Evolutionary conservation across 2,113 vertebrate species (phyloP).

Genomic region (Motacilla alba): DNA sequence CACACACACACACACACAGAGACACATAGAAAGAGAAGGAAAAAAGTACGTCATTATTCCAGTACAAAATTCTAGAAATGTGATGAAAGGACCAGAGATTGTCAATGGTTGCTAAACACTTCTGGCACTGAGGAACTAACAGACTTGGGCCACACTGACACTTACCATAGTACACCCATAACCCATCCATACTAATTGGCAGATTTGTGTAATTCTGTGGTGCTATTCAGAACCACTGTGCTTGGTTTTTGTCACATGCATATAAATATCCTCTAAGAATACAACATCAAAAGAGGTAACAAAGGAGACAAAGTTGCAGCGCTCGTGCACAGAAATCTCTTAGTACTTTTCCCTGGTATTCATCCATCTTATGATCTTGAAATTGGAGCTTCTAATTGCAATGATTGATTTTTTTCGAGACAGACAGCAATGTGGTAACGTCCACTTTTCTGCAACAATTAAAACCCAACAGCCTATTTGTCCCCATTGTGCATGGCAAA

Average conservation of each 20-base stretch:
- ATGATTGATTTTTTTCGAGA: not conserved
- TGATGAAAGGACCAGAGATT: not conserved
- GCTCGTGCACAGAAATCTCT: not conserved
- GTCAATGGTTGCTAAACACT: not conserved
- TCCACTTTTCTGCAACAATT: not conserved
- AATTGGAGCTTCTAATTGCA: not conserved
- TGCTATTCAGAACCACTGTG: fast-evolving
- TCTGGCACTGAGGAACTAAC: not conserved
- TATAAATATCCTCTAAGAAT: not conserved
- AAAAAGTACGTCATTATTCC: not conserved
- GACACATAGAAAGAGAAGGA: not conserved
- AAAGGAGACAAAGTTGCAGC: not conserved
- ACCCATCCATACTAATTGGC: not conserved
- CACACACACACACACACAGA: not conserved
- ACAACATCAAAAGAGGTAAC: not conserved
- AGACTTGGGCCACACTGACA: not conserved
- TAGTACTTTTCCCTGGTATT: not conserved
- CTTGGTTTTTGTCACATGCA: not conserved
- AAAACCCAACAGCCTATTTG: not conserved
- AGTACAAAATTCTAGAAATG: not conserved
- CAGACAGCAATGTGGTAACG: not conserved
- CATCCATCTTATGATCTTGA: not conserved
- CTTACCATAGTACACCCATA: not conserved
- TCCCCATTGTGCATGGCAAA: not conserved
- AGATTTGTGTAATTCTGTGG: not conserved